Conservation (phyloP, 2,888 invertebrate genomes). For the Epirrhoe tristata region DNA sequence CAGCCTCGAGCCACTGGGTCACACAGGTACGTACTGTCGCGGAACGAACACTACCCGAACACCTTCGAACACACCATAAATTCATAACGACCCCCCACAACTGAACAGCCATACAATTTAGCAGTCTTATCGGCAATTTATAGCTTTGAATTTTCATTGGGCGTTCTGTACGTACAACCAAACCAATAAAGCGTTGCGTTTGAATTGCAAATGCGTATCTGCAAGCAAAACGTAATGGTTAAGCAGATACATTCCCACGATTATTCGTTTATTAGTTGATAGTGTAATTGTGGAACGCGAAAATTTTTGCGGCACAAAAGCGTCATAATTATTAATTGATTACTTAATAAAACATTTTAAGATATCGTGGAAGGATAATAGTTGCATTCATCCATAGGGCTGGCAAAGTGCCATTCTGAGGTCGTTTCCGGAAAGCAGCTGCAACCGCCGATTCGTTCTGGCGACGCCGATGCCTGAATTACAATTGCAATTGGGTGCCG, state of each 20-base stretch:
- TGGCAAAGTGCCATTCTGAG: conserved; percentile 75
- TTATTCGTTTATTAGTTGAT: conserved; percentile 56
- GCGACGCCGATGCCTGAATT: conserved; percentile 70
- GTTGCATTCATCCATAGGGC: conserved; percentile 66
- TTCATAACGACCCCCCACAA: conserved; percentile 51
- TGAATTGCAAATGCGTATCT: conserved; percentile 63
- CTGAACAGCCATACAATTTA: conserved; percentile 58
- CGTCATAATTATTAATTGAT: conserved; percentile 12
- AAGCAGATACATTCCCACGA: conserved; percentile 67
- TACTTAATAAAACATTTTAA: conserved; percentile 15
- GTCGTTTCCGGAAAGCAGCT: conserved; percentile 75
- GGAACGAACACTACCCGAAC: conserved; percentile 61
- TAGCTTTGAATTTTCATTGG: conserved; percentile 62
- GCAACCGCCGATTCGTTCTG: conserved; percentile 69
- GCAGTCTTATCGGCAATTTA: conserved; percentile 58
- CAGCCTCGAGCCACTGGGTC: conserved; percentile 71
- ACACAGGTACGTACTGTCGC: conserved; percentile 68
- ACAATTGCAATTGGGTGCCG: conserved; percentile 68
- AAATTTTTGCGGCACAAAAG: conserved; percentile 2
- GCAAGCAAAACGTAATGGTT: conserved; percentile 53
- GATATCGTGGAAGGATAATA: conserved; percentile 61
- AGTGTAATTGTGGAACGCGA: conserved; percentile 31
- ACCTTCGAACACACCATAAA: conserved; percentile 58
- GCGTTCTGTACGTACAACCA: conserved; percentile 54
- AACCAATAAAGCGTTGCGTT: conserved; percentile 61